These are phyloP conservation scores for Cephalopterus ornatus DNA, from an alignment of 2,113 vertebrate genomes.

Conservation along the genomic window DNA sequence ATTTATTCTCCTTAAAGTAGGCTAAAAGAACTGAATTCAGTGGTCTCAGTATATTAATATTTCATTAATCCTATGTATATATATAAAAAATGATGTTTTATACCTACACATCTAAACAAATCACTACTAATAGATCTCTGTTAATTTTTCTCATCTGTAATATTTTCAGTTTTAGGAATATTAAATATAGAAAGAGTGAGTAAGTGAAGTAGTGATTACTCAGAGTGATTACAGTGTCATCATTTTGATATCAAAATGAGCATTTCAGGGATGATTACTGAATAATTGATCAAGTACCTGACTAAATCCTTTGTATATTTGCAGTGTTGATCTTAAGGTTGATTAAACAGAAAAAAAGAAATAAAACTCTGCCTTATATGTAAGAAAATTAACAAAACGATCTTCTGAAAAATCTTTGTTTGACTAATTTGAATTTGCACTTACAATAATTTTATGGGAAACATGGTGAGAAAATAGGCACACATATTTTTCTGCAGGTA, in stretches of 20 bases:
- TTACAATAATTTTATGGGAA: not conserved
- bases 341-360: constrained; percentile 4
- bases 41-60: constrained; percentile 31
- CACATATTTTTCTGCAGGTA: not conserved
- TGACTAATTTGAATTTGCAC: not conserved
- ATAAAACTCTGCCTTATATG: not conserved
- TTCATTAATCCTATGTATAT: constrained; percentile 7
- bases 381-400: not conserved
- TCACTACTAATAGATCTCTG: not conserved
- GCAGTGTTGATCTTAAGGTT: not conserved
- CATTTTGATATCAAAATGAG: not conserved
- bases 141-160: not conserved
- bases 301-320: not conserved
- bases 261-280: not conserved
- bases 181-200: not conserved
- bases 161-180: not conserved
- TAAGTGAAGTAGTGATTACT: not conserved
- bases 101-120: not conserved
- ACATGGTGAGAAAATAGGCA: not conserved
- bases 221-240: not conserved
- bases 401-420: not conserved
- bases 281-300: not conserved
- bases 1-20: constrained; percentile 59
- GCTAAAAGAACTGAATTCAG: constrained; percentile 51
- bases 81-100: not conserved